These are phyloP conservation scores for Chelon auratus DNA, from an alignment of 2,797 vertebrate species.

Conservation along the genomic window DNA sequence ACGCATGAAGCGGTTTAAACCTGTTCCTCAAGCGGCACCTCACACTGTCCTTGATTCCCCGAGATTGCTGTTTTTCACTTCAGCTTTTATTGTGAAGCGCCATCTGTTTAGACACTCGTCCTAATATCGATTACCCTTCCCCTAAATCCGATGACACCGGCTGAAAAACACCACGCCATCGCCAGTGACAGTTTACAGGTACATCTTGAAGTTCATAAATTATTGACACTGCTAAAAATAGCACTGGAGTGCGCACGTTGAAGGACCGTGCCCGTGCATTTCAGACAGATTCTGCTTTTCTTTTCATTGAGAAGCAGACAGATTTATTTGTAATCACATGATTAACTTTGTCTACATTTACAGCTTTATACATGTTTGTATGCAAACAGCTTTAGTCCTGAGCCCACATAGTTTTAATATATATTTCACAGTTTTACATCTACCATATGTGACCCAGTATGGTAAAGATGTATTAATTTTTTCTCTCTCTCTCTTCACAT, in stretches of 20 bases:
- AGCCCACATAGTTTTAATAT: background rate
- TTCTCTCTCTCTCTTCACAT: background rate
- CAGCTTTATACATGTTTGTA: background rate
- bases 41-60: background rate
- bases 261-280: background rate
- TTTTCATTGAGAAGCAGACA: background rate
- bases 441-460: background rate
- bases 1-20: background rate
- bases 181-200: conserved; percentile 6
- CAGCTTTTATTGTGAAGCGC: background rate
- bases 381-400: background rate
- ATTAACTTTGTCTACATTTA: background rate
- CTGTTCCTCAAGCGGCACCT: background rate
- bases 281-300: background rate
- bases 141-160: background rate
- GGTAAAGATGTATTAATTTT: conserved; percentile 1
- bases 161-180: background rate
- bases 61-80: conserved; percentile 2
- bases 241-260: background rate
- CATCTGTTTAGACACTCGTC: background rate
- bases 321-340: background rate
- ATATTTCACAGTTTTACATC: background rate
- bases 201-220: conserved; percentile 11
- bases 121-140: background rate
- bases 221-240: conserved; percentile 18